Evolutionary conservation across 2,797 vertebrate species (phyloP).

Genomic region (Ambastaia sidthimunki): DNA sequence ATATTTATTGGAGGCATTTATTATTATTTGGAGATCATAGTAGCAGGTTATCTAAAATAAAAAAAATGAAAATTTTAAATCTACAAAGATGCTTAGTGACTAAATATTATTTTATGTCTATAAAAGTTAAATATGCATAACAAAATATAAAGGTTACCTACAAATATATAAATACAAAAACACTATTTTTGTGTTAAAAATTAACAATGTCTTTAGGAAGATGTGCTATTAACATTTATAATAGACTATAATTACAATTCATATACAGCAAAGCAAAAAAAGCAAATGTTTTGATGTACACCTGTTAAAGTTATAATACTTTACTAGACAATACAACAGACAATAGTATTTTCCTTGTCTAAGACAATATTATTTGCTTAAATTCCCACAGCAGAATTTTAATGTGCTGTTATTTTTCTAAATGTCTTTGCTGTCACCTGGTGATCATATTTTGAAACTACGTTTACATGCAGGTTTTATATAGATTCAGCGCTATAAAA

Average conservation of each 20-base stretch:
- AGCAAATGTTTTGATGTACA: not conserved
- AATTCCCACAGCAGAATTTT: not conserved
- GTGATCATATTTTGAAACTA: conserved; percentile 48
- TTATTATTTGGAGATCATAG: not conserved
- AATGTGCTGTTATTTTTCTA: not conserved
- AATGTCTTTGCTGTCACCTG: conserved; percentile 61
- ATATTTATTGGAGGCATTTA: not conserved
- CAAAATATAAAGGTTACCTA: not conserved
- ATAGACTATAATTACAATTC: not conserved
- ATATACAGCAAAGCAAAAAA: not conserved
- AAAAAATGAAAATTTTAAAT: not conserved
- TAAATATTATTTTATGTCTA: not conserved
- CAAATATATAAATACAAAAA: not conserved
- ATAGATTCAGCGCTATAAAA: not conserved
- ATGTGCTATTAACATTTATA: not conserved
- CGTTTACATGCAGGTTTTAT: no score
- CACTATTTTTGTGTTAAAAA: not conserved
- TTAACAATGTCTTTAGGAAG: not conserved
- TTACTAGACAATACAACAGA: not conserved
- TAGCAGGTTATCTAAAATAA: not conserved
- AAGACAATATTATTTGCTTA: not conserved
- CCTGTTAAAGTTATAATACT: not conserved
- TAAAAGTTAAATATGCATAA: not conserved
- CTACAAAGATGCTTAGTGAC: no score
- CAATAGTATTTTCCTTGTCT: not conserved